Conservation (phyloP, 2,888 invertebrate species). For the Gnatocerus cornutus region DNA sequence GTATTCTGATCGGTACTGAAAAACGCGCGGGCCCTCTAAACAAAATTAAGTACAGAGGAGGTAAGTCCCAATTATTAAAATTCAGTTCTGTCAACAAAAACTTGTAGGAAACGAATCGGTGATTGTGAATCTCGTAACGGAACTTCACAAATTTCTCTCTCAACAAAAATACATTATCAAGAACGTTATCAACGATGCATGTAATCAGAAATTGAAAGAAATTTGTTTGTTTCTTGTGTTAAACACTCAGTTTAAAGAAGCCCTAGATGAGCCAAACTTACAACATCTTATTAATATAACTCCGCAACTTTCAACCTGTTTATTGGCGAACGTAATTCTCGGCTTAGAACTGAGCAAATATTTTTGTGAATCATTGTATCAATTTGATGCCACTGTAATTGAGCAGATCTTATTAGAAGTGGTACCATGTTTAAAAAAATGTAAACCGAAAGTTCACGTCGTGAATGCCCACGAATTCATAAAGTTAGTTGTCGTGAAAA, state of each 20-base stretch:
- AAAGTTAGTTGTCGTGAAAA: slow-evolving; percentile 46
- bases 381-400: slow-evolving; percentile 56
- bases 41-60: slow-evolving; percentile 64
- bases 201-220: slow-evolving; percentile 58
- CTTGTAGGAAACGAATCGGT: slow-evolving; percentile 63
- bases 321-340: slow-evolving; percentile 61
- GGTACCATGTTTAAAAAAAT: slow-evolving; percentile 59
- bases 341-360: slow-evolving; percentile 57
- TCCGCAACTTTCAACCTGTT: slow-evolving; percentile 64
- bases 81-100: neutral
- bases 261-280: slow-evolving; percentile 59
- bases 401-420: slow-evolving; percentile 62
- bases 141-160: slow-evolving; percentile 55
- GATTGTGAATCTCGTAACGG: slow-evolving; percentile 54
- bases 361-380: slow-evolving; percentile 57
- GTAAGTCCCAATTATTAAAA: slow-evolving; percentile 52
- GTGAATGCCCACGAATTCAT: slow-evolving; percentile 55
- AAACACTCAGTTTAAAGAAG: slow-evolving; percentile 61
- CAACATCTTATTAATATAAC: slow-evolving; percentile 63
- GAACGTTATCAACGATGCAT: slow-evolving; percentile 49
- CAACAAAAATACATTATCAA: slow-evolving; percentile 56
- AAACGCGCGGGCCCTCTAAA: slow-evolving; percentile 61
- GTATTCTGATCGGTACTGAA: slow-evolving; percentile 59
- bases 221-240: slow-evolving; percentile 63
- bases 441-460: slow-evolving; percentile 55